Evolutionary conservation across 1,140 invertebrate genomes (phyloP), one percentile per base, ranked within the genome.

Genomic region (Drosophila baimaii): DNA sequence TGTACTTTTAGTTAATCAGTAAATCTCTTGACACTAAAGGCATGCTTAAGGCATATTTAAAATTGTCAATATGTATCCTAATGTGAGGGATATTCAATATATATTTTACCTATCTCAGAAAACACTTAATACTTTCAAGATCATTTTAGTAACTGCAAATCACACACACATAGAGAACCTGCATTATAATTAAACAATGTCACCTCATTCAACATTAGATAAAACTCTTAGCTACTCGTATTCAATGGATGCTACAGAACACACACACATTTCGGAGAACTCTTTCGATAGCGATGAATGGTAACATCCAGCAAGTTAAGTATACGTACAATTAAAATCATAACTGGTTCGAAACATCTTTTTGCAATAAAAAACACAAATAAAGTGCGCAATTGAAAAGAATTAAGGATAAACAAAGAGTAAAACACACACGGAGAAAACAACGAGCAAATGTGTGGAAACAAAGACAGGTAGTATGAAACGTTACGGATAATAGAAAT

Each of bases 391-490:
- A 55, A 44, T 66, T 46, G 17, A 43, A 31, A 62, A 19, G 23
- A 51, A 51, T 12, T 44, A 71, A 71, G 46, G 21, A 23, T 46
- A 73, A 61, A 73, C 70, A 73, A 44, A 39, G 56, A 62, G 23
- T 47, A 37, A 44, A 29, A 35, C 17, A 63, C 61, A 68, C 64
- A 66, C 33, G 17, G 9, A 68, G 25, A 17, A 31, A 41, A 56
- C 17, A 78, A 68, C 79, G 77, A 80, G 78, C 75, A 75, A 64
- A 79, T 75, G 64, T 58, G 74, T 81, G 75, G 33, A 39, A 43
- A 71, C 68, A 56, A 49, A 56, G 68, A 71, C 51, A 71, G n/a
- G 56, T 35, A 70, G 65, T 33, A 71, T 71, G 68, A 33, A 71
- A 37, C 44, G 39, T 39, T 39, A 76, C 49, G 43, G 33, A 82